Conservation (phyloP, 2,113 vertebrate genomes). For the Raja brachyura region DNA sequence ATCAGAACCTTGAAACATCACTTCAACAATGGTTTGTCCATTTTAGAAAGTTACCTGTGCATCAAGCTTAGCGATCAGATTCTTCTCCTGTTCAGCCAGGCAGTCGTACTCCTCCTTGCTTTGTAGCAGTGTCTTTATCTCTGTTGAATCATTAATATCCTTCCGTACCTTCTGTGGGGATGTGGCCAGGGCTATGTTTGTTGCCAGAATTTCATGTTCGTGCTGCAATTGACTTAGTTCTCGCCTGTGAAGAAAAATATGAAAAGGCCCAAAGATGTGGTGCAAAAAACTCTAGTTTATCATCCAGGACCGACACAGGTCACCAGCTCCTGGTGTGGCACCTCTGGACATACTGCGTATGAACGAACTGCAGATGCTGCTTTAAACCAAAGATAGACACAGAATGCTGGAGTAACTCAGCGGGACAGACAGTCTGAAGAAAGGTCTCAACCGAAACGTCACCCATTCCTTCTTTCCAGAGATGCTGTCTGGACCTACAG, state of each 20-base stretch:
- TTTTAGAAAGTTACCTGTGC: conserved; percentile 49
- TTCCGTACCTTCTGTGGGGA: conserved; percentile 38
- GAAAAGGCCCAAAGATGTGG: background rate
- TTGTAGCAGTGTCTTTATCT: conserved; percentile 48
- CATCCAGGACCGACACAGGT: background rate
- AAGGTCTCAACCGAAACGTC: too few species aligned
- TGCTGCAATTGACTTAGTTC: conserved; percentile 47
- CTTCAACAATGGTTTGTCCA: background rate
- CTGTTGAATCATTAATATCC: conserved; percentile 45
- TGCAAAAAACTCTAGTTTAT: background rate
- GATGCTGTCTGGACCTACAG: background rate
- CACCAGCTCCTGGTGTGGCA: background rate
- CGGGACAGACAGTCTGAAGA: too few species aligned
- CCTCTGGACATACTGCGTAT: background rate
- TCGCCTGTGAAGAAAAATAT: conserved; percentile 46
- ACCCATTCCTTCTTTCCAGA: too few species aligned
- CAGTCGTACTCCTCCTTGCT: conserved; percentile 46
- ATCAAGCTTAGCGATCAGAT: conserved; percentile 48
- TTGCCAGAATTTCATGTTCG: conserved; percentile 44
- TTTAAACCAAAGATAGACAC: too few species aligned
- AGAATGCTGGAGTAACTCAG: too few species aligned
- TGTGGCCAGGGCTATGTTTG: conserved; percentile 44
- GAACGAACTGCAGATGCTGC: too few species aligned
- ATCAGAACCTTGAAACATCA: background rate
- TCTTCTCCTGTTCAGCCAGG: conserved; percentile 51